phyloP scores from a whole-genome alignment of 2,797 vertebrate species.

The Eospalax fontanierii region DNA sequence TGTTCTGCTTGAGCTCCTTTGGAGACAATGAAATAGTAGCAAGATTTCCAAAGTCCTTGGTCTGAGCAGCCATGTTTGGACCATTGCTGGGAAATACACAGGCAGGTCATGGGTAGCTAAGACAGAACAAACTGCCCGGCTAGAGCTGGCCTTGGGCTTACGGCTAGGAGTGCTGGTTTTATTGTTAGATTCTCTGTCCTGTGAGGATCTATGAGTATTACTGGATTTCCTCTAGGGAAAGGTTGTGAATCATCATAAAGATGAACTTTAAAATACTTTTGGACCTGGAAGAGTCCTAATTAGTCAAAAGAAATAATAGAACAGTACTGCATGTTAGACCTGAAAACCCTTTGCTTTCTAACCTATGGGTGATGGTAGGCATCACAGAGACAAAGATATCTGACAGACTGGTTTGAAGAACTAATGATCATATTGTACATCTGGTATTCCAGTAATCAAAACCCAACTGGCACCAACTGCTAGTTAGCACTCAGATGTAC shows the following conservation, averaged over 20 bases:
- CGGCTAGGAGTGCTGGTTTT: no score
- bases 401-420: not conserved
- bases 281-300: not conserved
- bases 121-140: accelerated
- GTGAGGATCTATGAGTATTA: not conserved
- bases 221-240: not conserved
- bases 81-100: no score
- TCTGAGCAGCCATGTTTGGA: no score
- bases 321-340: not conserved
- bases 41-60: not conserved
- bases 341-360: not conserved
- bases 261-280: not conserved
- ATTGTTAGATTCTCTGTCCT: not conserved
- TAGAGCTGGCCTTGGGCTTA: not conserved
- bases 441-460: not conserved
- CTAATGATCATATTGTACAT: not conserved
- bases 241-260: not conserved
- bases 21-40: not conserved
- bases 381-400: not conserved
- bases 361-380: not conserved
- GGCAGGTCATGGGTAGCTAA: no score
- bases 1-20: not conserved
- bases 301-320: not conserved
- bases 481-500: not conserved
- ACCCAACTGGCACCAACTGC: not conserved